Percentiles rank a stretch among this genome's conserved stretches.
phyloP scores from a whole-genome alignment of 2,113 vertebrate genomes.

The Seriola aureovittata region DNA sequence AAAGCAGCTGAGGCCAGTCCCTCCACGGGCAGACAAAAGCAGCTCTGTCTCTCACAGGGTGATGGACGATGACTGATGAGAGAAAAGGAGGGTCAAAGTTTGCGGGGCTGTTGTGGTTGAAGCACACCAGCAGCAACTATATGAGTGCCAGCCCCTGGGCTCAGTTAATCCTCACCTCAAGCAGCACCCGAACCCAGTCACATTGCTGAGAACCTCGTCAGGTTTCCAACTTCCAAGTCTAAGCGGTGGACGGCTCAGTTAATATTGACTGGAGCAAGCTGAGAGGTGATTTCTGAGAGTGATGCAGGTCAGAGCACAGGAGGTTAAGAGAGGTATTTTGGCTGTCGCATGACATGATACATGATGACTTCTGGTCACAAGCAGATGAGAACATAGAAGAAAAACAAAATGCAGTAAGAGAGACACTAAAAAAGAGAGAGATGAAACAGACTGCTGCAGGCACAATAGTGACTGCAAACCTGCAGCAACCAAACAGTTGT shows the following conservation, averaged over 20 bases:
- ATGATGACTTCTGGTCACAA: slow-evolving; percentile 34
- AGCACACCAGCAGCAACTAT: slow-evolving; percentile 28
- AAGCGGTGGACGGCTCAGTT: background rate
- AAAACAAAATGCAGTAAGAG: slow-evolving; percentile 10
- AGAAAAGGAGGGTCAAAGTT: slow-evolving; percentile 67
- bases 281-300: slow-evolving; percentile 23
- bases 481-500: slow-evolving; percentile 25
- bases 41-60: slow-evolving; percentile 67
- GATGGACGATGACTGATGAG: slow-evolving; percentile 81
- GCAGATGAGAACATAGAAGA: slow-evolving; percentile 16
- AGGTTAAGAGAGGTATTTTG: slow-evolving; percentile 29
- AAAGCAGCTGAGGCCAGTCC: slow-evolving; percentile 66
- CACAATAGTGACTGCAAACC: slow-evolving; percentile 10
- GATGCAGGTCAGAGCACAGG: background rate
- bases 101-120: slow-evolving; percentile 36
- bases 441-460: slow-evolving; percentile 27
- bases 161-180: slow-evolving; percentile 46
- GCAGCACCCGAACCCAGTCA: background rate
- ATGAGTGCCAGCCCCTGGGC: slow-evolving; percentile 11
- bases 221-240: slow-evolving; percentile 15
- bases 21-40: slow-evolving; percentile 71
- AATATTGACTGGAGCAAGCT: slow-evolving; percentile 1
- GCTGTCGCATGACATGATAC: background rate
- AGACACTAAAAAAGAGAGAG: background rate
- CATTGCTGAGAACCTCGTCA: slow-evolving; percentile 7